Base-by-base conservation (phyloP, 2,888 invertebrate genomes). In the Caenorhabditis zanzibari region DNA sequence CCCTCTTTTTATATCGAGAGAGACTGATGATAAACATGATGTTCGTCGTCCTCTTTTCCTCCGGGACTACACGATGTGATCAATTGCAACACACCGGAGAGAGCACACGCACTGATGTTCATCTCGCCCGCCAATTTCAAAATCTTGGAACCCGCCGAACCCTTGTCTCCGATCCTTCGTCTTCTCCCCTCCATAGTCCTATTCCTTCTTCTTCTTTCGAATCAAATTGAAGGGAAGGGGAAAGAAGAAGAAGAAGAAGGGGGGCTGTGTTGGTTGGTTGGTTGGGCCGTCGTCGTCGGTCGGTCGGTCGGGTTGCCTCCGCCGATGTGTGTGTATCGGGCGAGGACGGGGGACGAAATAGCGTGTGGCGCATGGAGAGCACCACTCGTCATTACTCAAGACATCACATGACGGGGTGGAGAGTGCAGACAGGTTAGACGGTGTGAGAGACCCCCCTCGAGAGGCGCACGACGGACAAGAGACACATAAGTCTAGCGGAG, bases 161-260 rank as follows among this genome's bases (percentile, higher is more conserved):
- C 44, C 5, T 44, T 44, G 12, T 16, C n/a, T 44, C 56, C 66
- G n/a, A n/a, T 22, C 49, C 71, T 38, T 58, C 56, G 16, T 44
- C 52, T 24, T 22, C 28, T 44, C 26, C 41, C 49, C 26, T 14
- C 49, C 71, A 28, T 32, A 22, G 38, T 56, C 35, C 19, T 61
- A 61, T 61, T 32, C 63, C 73, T 47, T 69, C 38, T 47, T 54
- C 44, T 66, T 56, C 49, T 68, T 66, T 47, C 80, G 79, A 79
- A 79, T 79, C 79, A 79, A 79, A 71, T 79, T 71, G 79, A 71
- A 64, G 71, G 77, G 76, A n/a, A n/a, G 71, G 77, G 76, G 41
- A 58, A 44, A 28, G 44, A 66, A 59, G n/a, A n/a, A n/a, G n/a
- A n/a, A n/a, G n/a, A n/a, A n/a, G n/a, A n/a, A n/a, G 52, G 61